Evolutionary conservation across 2,888 invertebrate genomes (phyloP).

Genomic region (Caenorhabditis parvicauda): DNA sequence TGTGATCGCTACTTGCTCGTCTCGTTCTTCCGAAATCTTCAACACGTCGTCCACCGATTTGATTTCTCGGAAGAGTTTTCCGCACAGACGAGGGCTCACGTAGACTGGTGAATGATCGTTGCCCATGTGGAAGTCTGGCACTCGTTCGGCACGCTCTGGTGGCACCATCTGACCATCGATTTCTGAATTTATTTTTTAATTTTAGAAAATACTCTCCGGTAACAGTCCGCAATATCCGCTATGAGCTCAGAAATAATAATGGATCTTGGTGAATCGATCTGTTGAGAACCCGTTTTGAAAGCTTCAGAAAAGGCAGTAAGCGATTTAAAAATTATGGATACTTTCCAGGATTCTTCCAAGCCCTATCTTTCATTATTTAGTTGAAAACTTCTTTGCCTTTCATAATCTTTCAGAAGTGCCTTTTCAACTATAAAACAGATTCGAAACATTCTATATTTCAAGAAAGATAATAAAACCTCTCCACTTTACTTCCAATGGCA

Average conservation of each 20-base stretch:
- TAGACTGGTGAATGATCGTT: slow-evolving; percentile 34
- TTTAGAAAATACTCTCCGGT: no score
- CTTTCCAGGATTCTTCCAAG: background rate
- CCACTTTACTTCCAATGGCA: slow-evolving; percentile 25
- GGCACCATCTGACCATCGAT: slow-evolving; percentile 30
- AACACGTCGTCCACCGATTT: slow-evolving; percentile 48
- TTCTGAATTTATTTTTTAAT: no score
- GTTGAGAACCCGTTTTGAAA: no score
- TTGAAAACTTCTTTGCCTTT: no score
- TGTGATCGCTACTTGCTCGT: slow-evolving; percentile 28
- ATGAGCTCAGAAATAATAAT: no score
- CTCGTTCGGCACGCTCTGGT: slow-evolving; percentile 31
- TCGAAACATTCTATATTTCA: background rate
- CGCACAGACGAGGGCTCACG: slow-evolving; percentile 28
- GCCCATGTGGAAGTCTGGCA: slow-evolving; percentile 35
- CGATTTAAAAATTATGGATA: no score
- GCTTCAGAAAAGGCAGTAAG: no score
- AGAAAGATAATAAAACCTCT: no score
- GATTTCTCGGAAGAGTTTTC: slow-evolving; percentile 58
- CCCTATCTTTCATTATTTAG: no score
- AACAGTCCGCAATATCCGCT: no score
- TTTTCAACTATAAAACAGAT: background rate
- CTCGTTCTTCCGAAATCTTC: slow-evolving; percentile 38
- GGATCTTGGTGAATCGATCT: no score
- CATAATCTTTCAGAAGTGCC: background rate